Percentiles rank a stretch among this genome's conserved stretches.
Conservation (phyloP, 2,888 invertebrate genomes). For the Stenurella melanura region DNA sequence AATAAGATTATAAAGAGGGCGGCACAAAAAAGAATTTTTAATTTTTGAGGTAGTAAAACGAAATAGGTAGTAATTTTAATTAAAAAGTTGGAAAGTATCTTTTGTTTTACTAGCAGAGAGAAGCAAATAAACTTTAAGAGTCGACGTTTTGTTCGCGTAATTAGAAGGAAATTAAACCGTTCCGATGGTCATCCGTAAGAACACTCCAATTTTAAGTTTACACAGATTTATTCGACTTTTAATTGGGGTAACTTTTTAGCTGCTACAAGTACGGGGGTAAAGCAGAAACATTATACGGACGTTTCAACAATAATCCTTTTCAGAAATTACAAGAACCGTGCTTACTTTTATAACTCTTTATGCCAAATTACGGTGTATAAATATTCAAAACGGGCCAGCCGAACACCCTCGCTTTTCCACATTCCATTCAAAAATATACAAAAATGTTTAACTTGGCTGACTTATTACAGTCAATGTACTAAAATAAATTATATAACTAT, state of each 20-base stretch:
- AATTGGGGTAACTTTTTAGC: conserved; percentile 39
- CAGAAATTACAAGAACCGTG: conserved; percentile 1
- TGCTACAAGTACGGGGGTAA: conserved; percentile 8
- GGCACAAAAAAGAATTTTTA: conserved; percentile 68
- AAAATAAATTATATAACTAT: too few relatives aligned
- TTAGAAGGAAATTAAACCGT: conserved; percentile 72
- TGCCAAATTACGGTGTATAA: neutral
- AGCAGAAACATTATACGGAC: conserved; percentile 19
- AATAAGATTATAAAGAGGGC: conserved; percentile 62
- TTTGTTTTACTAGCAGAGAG: conserved; percentile 71
- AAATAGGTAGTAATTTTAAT: conserved; percentile 73
- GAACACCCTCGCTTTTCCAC: neutral
- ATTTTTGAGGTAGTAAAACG: conserved; percentile 72
- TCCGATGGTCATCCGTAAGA: conserved; percentile 66
- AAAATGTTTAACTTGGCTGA: neutral
- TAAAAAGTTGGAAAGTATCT: conserved; percentile 73
- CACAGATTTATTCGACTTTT: conserved; percentile 42
- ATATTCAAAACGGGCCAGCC: neutral
- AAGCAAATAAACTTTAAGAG: conserved; percentile 71
- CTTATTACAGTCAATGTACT: too few relatives aligned
- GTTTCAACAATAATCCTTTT: conserved; percentile 23
- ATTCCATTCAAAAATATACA: neutral
- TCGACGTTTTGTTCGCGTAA: conserved; percentile 71
- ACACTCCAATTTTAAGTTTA: conserved; percentile 65
- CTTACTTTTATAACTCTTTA: conserved; percentile 1